Evolutionary conservation across 1,140 invertebrate species (phyloP).

Genomic region (Drosophila athabasca): DNA sequence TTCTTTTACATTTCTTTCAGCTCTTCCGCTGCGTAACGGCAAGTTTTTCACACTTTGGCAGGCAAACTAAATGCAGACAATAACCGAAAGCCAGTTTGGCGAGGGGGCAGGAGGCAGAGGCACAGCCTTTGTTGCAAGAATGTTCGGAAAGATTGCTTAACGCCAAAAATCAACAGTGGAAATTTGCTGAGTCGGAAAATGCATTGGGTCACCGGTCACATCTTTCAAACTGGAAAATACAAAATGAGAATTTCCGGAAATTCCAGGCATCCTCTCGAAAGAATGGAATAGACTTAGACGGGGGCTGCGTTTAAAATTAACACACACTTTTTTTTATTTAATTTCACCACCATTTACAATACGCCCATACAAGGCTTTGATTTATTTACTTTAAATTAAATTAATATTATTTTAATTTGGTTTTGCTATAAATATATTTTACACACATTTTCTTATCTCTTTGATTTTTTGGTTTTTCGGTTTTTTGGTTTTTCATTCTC

Average conservation of each 20-base stretch:
- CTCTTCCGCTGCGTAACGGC: constrained; percentile 65
- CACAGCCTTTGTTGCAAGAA: constrained; percentile 55
- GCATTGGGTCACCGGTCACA: constrained; percentile 15
- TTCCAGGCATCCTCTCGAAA: not conserved
- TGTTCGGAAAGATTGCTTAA: constrained; percentile 58
- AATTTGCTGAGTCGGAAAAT: constrained; percentile 55
- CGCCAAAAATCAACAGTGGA: constrained; percentile 63
- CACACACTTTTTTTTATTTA: constrained; percentile 63
- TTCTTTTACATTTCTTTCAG: constrained; percentile 47
- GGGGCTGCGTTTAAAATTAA: constrained; percentile 60
- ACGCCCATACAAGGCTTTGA: constrained; percentile 62
- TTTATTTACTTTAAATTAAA: constrained; percentile 68
- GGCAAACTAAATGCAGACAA: constrained; percentile 66
- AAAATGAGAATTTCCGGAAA: not conserved
- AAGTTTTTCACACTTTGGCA: constrained; percentile 63
- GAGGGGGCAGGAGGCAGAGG: constrained; percentile 14
- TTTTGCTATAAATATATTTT: constrained; percentile 73
- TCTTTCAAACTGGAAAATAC: constrained; percentile 3
- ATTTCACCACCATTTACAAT: constrained; percentile 78
- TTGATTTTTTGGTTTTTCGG: constrained; percentile 36
- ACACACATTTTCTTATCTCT: constrained; percentile 56
- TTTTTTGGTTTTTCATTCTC: constrained; percentile 15
- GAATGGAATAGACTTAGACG: not conserved
- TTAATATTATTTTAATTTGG: constrained; percentile 51
- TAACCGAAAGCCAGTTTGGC: constrained; percentile 24